Percentiles rank a stretch among this genome's conserved stretches.
phyloP scores from a whole-genome alignment of 2,797 vertebrate genomes.

The Alfaro cultratus region DNA sequence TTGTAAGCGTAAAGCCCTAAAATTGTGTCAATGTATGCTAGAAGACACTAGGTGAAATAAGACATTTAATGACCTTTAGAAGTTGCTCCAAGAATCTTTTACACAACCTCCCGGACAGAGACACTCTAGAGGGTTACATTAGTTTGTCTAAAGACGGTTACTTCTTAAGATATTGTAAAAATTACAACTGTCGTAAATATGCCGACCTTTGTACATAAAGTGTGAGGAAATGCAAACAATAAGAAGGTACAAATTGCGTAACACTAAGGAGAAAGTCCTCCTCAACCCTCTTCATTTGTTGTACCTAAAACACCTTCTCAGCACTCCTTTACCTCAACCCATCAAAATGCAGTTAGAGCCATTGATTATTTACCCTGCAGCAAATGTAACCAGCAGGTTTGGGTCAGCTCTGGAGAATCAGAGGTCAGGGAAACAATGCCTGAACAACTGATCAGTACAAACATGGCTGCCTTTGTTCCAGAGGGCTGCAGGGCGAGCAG shows the following conservation, averaged over 20 bases:
- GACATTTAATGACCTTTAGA: not conserved
- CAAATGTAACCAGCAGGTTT: slow-evolving; percentile 18
- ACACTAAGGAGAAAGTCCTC: slow-evolving; percentile 41
- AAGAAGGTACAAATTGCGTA: slow-evolving; percentile 39
- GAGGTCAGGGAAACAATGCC: slow-evolving; percentile 62
- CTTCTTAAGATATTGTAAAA: slow-evolving; percentile 17
- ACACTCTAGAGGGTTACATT: slow-evolving; percentile 12
- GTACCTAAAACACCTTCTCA: not conserved
- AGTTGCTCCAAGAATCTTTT: not conserved
- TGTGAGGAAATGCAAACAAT: slow-evolving; percentile 38
- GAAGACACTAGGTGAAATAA: not conserved
- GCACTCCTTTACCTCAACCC: slow-evolving; percentile 12
- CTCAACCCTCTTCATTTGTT: not conserved
- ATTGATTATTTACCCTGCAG: slow-evolving; percentile 31
- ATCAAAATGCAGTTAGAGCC: slow-evolving; percentile 32
- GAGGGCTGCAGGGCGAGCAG: slow-evolving; percentile 60
- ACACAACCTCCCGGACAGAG: not conserved
- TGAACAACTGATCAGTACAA: slow-evolving; percentile 59
- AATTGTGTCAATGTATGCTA: not conserved
- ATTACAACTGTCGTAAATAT: slow-evolving; percentile 50
- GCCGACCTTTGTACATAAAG: slow-evolving; percentile 55
- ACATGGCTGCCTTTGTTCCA: slow-evolving; percentile 73
- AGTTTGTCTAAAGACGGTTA: slow-evolving; percentile 27
- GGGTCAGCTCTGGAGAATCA: slow-evolving; percentile 35
- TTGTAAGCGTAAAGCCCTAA: not conserved